Evolutionary conservation across 2,797 vertebrate genomes (phyloP).

Genomic region (Falco peregrinus): DNA sequence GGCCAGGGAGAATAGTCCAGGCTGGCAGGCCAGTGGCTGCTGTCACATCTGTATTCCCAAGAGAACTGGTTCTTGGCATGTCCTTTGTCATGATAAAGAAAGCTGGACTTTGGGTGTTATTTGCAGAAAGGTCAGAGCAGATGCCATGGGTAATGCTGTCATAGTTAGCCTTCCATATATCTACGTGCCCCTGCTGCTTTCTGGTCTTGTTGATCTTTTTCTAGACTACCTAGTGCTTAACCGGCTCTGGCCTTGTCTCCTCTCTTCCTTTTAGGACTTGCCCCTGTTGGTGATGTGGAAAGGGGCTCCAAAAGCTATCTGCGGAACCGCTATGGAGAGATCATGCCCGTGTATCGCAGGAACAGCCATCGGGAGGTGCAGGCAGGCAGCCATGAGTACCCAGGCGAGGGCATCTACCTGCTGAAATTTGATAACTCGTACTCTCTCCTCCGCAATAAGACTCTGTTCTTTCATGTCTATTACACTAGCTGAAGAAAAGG

Average conservation of each 20-base stretch:
- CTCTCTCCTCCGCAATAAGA: conserved; percentile 97
- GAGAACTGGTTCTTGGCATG: not conserved
- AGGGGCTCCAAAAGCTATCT: conserved; percentile 86
- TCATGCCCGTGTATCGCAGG: conserved; percentile 92
- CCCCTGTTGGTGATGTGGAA: conserved; percentile 91
- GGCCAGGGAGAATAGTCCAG: not conserved
- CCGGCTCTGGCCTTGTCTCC: not conserved
- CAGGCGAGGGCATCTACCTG: conserved; percentile 95
- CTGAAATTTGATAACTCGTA: conserved; percentile 99
- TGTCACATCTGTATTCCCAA: not conserved
- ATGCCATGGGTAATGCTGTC: not conserved
- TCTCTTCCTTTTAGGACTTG: conserved; percentile 78
- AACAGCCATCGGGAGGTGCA: conserved; percentile 93
- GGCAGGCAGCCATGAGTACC: conserved; percentile 93
- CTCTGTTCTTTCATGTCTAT: conserved; percentile 95
- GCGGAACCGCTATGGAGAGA: conserved; percentile 88
- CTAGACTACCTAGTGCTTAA: not conserved
- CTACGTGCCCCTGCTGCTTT: not conserved
- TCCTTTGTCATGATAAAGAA: not conserved
- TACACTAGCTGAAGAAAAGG: conserved; percentile 87
- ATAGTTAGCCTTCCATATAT: not conserved
- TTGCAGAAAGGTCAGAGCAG: not conserved
- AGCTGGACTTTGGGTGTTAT: not conserved
- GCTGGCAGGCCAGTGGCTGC: not conserved
- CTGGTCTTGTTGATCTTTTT: not conserved